A percentile compares a stretch with the other conserved stretches of the same genome.
phyloP scores from a whole-genome alignment of 1,140 invertebrate species.

The Physella acuta region DNA sequence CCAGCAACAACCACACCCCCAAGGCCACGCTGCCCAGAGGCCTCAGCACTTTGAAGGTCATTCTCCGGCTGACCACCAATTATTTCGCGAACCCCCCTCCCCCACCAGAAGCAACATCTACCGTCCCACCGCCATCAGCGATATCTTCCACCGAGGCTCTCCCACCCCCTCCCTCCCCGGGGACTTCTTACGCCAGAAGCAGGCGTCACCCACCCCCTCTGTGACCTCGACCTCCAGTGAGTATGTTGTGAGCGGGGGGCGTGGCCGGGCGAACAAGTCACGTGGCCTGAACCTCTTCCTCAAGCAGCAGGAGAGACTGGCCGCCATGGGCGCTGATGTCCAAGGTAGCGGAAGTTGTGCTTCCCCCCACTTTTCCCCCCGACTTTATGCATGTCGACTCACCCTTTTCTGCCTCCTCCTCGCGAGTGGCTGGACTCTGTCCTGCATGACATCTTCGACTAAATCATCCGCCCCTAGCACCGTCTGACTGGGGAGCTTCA shows the following conservation, averaged over 20 bases:
- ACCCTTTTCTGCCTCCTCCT: neutral
- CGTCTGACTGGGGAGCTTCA: no score
- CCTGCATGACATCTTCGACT: neutral
- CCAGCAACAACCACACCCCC: constrained; percentile 7
- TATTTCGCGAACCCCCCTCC: neutral
- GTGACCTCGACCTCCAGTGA: constrained; percentile 14
- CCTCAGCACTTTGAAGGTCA: neutral
- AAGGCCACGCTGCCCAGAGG: neutral
- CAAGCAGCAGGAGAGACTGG: constrained; percentile 46
- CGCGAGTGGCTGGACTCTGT: no score
- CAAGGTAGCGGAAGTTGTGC: constrained; percentile 43
- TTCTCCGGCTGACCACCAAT: neutral
- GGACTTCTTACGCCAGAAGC: constrained; percentile 22
- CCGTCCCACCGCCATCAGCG: constrained; percentile 13
- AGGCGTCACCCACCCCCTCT: constrained; percentile 19
- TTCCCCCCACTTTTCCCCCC: neutral
- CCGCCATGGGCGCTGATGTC: constrained; percentile 41
- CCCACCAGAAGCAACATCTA: neutral
- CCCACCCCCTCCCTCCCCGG: constrained; percentile 25
- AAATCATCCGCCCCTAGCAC: no score
- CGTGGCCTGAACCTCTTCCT: constrained; percentile 48
- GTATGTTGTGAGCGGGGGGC: constrained; percentile 1
- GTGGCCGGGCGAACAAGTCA: constrained; percentile 27
- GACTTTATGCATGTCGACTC: constrained; percentile 7
- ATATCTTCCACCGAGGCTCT: constrained; percentile 19